Conservation (phyloP, 2,888 invertebrate genomes). For the Deroplatys truncata region DNA sequence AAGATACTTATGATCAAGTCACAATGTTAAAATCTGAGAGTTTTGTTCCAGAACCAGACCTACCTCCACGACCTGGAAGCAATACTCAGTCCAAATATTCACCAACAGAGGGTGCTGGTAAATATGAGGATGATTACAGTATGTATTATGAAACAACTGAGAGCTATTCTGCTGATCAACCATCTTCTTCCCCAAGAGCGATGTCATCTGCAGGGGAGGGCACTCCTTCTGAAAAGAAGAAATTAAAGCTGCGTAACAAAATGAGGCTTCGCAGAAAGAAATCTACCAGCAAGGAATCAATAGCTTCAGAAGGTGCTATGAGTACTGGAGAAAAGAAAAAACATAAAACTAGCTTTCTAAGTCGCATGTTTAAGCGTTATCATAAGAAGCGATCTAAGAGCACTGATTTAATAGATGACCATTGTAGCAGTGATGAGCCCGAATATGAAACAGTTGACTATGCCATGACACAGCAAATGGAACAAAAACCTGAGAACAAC, state of each 20-base stretch:
- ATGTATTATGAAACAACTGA: neutral
- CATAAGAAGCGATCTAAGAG: neutral
- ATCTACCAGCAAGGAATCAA: neutral
- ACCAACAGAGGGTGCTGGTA: neutral
- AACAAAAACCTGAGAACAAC: neutral
- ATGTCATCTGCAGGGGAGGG: neutral
- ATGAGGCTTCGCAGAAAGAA: neutral
- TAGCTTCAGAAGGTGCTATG: neutral
- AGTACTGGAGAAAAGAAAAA: neutral
- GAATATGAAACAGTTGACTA: slow-evolving; percentile 24
- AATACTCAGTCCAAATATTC: neutral
- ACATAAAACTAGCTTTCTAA: slow-evolving; percentile 15
- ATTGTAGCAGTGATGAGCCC: slow-evolving; percentile 5
- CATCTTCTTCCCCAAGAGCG: neutral
- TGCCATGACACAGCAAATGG: neutral
- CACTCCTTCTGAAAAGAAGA: neutral
- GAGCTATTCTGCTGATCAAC: neutral
- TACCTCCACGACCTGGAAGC: slow-evolving; percentile 25
- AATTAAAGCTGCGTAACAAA: neutral
- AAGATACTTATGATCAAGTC: slow-evolving; percentile 13
- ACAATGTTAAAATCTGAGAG: neutral
- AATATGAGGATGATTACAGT: neutral
- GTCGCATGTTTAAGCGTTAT: slow-evolving; percentile 8
- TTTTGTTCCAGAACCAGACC: slow-evolving; percentile 18
- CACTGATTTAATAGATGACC: neutral